These are phyloP conservation scores for Euphydryas editha DNA, from an alignment of 2,888 invertebrate genomes.

Conservation along the genomic window DNA sequence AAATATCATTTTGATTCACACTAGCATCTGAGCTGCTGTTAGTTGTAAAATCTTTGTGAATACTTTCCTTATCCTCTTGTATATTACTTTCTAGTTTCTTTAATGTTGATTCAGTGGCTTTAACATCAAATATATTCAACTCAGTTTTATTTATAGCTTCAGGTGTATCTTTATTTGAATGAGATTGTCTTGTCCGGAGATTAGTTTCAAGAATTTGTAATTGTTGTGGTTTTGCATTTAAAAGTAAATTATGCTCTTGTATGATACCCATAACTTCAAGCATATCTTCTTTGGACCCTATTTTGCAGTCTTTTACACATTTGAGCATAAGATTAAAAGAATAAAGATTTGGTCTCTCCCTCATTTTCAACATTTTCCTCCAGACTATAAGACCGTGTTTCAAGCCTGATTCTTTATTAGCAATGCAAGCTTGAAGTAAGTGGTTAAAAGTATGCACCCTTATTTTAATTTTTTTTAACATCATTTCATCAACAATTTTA, in stretches of 20 bases:
- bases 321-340: conserved; percentile 92
- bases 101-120: not conserved
- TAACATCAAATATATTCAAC: not conserved
- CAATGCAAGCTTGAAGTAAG: conserved; percentile 92
- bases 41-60: not conserved
- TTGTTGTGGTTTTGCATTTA: conserved; percentile 40
- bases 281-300: conserved; percentile 86
- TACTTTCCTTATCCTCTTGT: conserved; percentile 1
- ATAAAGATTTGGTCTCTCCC: conserved; percentile 87
- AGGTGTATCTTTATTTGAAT: not conserved
- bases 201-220: conserved; percentile 41
- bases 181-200: not conserved
- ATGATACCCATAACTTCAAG: conserved; percentile 74
- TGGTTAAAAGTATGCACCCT: conserved; percentile 89
- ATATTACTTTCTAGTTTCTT: not conserved
- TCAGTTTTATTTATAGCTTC: not conserved
- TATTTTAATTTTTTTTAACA: conserved; percentile 83
- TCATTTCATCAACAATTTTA: conserved; percentile 93
- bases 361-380: conserved; percentile 89
- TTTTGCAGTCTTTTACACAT: conserved; percentile 90
- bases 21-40: conserved; percentile 10
- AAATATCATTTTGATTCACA: conserved; percentile 11
- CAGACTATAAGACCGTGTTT: conserved; percentile 92
- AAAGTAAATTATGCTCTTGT: conserved; percentile 51
- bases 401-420: conserved; percentile 91